Percentiles rank a stretch among this genome's conserved stretches.
phyloP scores from a whole-genome alignment of 2,113 vertebrate genomes.

The Tachysurus vachellii region DNA sequence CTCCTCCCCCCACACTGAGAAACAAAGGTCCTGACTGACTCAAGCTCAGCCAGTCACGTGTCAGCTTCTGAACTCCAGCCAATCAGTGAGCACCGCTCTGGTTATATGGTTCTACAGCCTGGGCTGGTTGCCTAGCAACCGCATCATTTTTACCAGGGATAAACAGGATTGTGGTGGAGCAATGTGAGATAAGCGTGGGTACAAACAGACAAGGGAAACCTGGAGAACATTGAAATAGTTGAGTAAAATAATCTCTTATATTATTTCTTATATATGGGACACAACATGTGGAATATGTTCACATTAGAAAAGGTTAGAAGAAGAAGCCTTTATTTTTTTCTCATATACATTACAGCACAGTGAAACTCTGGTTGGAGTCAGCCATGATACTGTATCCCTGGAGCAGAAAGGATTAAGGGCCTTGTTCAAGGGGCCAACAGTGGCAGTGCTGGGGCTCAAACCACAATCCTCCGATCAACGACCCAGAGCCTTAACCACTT shows the following conservation, averaged over 20 bases:
- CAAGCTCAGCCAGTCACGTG: conserved; percentile 21
- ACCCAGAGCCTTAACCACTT: no score
- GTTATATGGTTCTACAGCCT: conserved; percentile 29
- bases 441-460: no score
- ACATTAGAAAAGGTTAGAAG: neutral
- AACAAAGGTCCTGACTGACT: conserved; percentile 36
- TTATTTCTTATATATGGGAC: no score
- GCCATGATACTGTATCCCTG: no score
- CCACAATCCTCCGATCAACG: no score
- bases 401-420: no score
- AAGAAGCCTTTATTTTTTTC: no score
- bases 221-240: neutral
- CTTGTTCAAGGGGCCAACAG: no score
- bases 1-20: conserved; percentile 47
- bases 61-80: conserved; percentile 30
- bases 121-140: conserved; percentile 51
- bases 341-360: no score
- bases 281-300: neutral
- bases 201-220: conserved; percentile 33
- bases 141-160: conserved; percentile 40
- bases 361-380: no score
- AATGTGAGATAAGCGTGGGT: conserved; percentile 17
- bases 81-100: conserved; percentile 31
- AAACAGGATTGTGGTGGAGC: conserved; percentile 32
- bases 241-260: neutral